Evolutionary conservation across 2,797 vertebrate species (phyloP).

Genomic region (Cuniculus paca): DNA sequence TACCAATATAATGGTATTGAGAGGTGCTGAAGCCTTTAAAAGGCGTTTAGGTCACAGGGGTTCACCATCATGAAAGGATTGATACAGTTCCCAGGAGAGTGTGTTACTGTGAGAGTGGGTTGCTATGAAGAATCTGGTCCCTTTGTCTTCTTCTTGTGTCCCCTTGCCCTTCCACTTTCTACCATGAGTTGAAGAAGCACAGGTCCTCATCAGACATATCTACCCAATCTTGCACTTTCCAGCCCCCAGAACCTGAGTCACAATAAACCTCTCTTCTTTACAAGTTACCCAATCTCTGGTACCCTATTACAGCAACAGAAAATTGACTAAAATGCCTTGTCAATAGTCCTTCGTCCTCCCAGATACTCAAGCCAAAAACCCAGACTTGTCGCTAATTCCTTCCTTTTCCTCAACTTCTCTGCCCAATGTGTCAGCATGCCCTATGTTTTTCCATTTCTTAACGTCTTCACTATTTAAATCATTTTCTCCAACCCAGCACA

Average conservation of each 20-base stretch:
- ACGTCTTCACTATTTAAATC: neutral
- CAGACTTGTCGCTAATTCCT: neutral
- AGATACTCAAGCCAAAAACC: neutral
- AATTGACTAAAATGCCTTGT: neutral
- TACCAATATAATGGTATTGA: neutral
- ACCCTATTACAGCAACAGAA: neutral
- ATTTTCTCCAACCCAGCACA: slow-evolving; percentile 20
- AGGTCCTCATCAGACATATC: neutral
- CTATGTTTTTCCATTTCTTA: slow-evolving; percentile 16
- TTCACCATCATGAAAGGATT: neutral
- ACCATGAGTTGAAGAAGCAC: neutral
- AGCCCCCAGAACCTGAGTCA: neutral
- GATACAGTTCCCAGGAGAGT: neutral
- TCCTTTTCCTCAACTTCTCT: neutral
- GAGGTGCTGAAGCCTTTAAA: neutral
- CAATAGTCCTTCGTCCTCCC: neutral
- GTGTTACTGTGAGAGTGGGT: neutral
- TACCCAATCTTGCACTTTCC: neutral
- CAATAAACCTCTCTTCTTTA: neutral
- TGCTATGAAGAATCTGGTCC: neutral
- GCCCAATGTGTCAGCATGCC: neutral
- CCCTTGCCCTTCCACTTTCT: neutral
- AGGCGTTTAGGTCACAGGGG: neutral
- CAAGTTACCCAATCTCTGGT: neutral
- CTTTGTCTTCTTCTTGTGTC: neutral